These are phyloP conservation scores for Lacerta agilis DNA, from an alignment of 2,797 vertebrate genomes.

Conservation along the genomic window DNA sequence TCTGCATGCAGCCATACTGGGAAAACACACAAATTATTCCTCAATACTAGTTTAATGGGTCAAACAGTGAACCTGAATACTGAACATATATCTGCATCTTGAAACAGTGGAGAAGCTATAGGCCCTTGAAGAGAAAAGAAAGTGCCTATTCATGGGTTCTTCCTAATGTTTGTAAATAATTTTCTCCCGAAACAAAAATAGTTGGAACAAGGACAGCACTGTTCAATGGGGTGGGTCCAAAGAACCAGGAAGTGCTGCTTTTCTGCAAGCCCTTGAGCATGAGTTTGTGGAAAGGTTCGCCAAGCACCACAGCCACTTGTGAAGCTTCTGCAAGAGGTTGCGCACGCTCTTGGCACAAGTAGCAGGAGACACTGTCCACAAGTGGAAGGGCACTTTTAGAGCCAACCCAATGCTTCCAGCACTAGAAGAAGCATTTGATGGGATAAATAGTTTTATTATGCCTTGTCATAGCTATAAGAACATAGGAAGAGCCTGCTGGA, in stretches of 20 bases:
- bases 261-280: neutral
- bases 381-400: neutral
- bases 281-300: neutral
- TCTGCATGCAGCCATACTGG: constrained; percentile 83
- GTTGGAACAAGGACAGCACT: constrained; percentile 42
- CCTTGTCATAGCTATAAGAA: neutral
- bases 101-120: constrained; percentile 74
- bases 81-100: constrained; percentile 82
- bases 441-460: neutral
- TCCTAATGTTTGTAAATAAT: constrained; percentile 77
- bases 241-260: neutral
- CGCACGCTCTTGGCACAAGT: neutral
- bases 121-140: constrained; percentile 72
- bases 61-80: constrained; percentile 86
- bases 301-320: neutral
- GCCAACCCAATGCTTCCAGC: neutral
- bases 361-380: neutral
- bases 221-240: constrained; percentile 3
- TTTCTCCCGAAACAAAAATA: constrained; percentile 35
- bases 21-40: constrained; percentile 89
- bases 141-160: constrained; percentile 73
- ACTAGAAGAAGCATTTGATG: neutral
- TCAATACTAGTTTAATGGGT: constrained; percentile 87
- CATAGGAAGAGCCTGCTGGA: too few relatives aligned
- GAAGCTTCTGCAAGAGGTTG: neutral